Conservation (phyloP, 2,113 vertebrate species). For the Eidolon helvum region DNA sequence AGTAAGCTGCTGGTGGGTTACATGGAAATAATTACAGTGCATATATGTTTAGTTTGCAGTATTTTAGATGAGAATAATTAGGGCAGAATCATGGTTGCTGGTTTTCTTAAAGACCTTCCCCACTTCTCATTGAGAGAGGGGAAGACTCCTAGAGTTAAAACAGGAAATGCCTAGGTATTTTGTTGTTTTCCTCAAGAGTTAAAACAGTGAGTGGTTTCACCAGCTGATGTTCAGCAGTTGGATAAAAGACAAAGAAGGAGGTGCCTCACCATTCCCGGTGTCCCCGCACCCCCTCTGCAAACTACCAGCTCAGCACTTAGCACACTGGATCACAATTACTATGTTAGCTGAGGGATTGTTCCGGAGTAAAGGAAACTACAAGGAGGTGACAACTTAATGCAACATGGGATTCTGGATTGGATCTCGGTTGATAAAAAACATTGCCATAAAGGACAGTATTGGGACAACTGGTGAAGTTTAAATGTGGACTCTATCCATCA, state of each 20-base stretch:
- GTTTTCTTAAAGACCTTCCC: not conserved
- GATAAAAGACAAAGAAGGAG: not conserved
- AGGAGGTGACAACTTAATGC: not conserved
- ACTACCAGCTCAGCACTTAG: not conserved
- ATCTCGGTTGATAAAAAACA: not conserved
- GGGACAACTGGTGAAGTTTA: not conserved
- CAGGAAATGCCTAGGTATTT: not conserved
- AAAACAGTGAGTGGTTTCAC: not conserved
- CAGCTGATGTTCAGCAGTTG: not conserved
- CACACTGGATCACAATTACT: not conserved
- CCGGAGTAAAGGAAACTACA: not conserved
- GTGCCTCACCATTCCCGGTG: fast-evolving
- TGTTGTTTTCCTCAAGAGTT: not conserved
- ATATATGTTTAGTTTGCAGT: not conserved
- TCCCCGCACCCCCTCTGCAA: not conserved
- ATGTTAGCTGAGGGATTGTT: not conserved
- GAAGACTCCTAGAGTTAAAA: not conserved
- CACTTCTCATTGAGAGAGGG: not conserved
- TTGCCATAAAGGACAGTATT: not conserved
- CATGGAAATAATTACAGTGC: not conserved
- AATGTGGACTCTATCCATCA: not conserved
- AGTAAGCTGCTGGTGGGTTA: not conserved
- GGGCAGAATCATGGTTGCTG: not conserved
- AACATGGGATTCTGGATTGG: not conserved
- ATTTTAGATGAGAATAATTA: not conserved